These are phyloP conservation scores for Jacana jacana DNA, from an alignment of 2,113 vertebrate genomes.

Conservation along the genomic window DNA sequence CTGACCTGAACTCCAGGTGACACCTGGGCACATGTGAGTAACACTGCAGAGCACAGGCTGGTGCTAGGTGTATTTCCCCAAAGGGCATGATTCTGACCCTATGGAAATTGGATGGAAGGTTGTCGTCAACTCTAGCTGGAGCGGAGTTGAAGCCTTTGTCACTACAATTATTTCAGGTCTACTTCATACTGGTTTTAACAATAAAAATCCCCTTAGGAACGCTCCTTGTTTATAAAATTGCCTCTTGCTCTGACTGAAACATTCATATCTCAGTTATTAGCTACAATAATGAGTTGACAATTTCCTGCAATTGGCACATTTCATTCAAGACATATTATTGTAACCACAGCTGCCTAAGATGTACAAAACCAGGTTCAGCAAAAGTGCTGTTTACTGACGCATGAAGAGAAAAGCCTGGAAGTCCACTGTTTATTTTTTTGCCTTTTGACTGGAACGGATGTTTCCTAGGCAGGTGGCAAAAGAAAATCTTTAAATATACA, in stretches of 20 bases:
- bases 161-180: slow-evolving; percentile 54
- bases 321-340: slow-evolving; percentile 72
- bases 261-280: slow-evolving; percentile 46
- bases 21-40: background rate
- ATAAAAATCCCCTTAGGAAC: slow-evolving; percentile 37
- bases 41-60: background rate
- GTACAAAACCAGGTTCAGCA: slow-evolving; percentile 8
- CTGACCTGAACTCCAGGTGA: background rate
- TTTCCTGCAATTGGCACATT: slow-evolving; percentile 72
- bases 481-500: slow-evolving; percentile 70
- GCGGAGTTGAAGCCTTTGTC: slow-evolving; percentile 26
- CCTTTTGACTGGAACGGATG: slow-evolving; percentile 53
- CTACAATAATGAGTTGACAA: slow-evolving; percentile 66
- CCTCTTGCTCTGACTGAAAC: slow-evolving; percentile 42
- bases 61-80: background rate
- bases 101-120: background rate
- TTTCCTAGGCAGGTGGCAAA: slow-evolving; percentile 59
- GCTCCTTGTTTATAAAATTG: slow-evolving; percentile 48
- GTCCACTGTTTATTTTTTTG: slow-evolving; percentile 62
- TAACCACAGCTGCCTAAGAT: slow-evolving; percentile 57
- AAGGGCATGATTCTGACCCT: background rate
- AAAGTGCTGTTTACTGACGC: slow-evolving; percentile 60
- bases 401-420: slow-evolving; percentile 66
- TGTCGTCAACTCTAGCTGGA: background rate
- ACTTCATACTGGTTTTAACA: slow-evolving; percentile 15